A percentile compares a stretch with the other conserved stretches of the same genome.
Evolutionary conservation across 2,113 vertebrate genomes (phyloP).

Genomic region (Talpa occidentalis): DNA sequence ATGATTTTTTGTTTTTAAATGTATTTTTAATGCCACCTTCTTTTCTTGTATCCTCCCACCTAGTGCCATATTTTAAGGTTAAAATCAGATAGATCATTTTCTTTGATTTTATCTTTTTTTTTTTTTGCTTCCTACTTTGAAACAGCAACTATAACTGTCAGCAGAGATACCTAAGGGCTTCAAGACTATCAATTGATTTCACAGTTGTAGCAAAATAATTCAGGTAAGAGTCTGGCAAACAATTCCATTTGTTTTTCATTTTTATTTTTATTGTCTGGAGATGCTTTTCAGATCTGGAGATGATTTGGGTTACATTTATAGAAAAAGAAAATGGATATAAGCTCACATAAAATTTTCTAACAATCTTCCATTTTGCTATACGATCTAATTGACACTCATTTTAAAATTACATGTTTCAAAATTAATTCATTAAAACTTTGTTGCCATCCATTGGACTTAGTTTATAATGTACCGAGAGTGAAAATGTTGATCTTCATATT

Average conservation of each 20-base stretch:
- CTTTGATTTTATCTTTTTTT: neutral
- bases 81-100: constrained; percentile 9
- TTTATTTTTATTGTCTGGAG: constrained; percentile 30
- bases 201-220: constrained; percentile 42
- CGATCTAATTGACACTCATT: constrained; percentile 31
- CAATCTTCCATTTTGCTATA: constrained; percentile 9
- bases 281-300: neutral
- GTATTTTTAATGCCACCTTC: neutral
- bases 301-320: neutral
- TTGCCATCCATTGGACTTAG: constrained; percentile 39
- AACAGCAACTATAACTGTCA: neutral
- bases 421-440: constrained; percentile 68
- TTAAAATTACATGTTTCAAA: constrained; percentile 62
- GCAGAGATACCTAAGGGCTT: neutral
- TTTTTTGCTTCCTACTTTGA: neutral
- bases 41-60: neutral
- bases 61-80: neutral
- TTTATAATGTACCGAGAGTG: constrained; percentile 54
- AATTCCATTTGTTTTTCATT: constrained; percentile 15
- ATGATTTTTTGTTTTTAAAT: neutral
- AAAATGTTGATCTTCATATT: constrained; percentile 56
- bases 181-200: constrained; percentile 31
- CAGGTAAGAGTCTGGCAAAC: neutral
- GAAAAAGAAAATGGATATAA: neutral
- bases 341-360: neutral